Evolutionary conservation across 1,140 invertebrate species (phyloP).

Genomic region (Heterodera schachtii): DNA sequence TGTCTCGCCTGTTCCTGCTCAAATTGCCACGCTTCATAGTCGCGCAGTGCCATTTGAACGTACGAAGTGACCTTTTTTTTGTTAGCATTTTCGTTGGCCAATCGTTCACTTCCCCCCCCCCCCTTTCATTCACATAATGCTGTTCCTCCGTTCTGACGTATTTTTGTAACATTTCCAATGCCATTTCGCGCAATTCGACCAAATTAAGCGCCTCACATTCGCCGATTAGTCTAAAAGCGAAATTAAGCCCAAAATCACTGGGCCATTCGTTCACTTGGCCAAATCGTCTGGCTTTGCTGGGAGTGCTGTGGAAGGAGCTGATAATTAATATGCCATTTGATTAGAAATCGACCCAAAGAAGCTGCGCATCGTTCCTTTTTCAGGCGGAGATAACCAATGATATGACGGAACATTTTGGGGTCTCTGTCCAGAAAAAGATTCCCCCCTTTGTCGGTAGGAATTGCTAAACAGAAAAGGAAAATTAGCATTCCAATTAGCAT

Average conservation of each 20-base stretch:
- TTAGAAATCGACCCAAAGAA: slow-evolving; percentile 31
- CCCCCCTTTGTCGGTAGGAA: slow-evolving; percentile 62
- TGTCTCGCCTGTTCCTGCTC: slow-evolving; percentile 55
- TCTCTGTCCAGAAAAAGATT: slow-evolving; percentile 62
- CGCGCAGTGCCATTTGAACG: slow-evolving; percentile 56
- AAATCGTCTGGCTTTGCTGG: slow-evolving; percentile 65
- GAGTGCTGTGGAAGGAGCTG: slow-evolving; percentile 40
- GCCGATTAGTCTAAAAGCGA: slow-evolving; percentile 55
- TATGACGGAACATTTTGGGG: slow-evolving; percentile 61
- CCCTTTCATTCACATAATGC: slow-evolving; percentile 49
- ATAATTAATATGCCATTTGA: background rate
- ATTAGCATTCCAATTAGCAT: too few species aligned
- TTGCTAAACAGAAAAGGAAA: slow-evolving; percentile 21
- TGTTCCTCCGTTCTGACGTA: slow-evolving; percentile 63
- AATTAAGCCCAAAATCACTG: background rate
- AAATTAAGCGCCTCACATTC: slow-evolving; percentile 64
- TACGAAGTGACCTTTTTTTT: slow-evolving; percentile 47
- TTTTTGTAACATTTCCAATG: slow-evolving; percentile 61
- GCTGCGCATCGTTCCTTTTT: slow-evolving; percentile 64
- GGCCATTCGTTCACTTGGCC: slow-evolving; percentile 52
- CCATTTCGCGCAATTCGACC: slow-evolving; percentile 59
- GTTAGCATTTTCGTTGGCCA: too few species aligned
- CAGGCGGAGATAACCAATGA: slow-evolving; percentile 60
- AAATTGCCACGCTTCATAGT: slow-evolving; percentile 64
- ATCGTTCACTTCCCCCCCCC: too few species aligned